Evolutionary conservation across 2,113 vertebrate genomes (phyloP).

Genomic region (Onychostoma macrolepis): DNA sequence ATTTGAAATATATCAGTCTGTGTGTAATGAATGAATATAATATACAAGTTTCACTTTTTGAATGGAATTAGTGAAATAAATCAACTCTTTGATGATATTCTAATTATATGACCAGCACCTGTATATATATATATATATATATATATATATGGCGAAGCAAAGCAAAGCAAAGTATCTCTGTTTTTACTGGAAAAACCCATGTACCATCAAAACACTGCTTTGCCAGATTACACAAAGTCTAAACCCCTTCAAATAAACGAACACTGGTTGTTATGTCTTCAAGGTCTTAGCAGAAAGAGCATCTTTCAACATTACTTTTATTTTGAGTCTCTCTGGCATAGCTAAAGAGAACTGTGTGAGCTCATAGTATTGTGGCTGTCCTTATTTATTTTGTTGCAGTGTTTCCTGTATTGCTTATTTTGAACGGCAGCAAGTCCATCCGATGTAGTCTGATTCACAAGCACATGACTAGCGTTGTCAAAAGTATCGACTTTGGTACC

Average conservation of each 20-base stretch:
- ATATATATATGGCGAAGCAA: no score
- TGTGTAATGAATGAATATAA: no score
- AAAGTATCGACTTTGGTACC: no score
- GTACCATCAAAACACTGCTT: constrained; percentile 3
- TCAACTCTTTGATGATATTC: no score
- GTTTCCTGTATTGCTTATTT: not conserved
- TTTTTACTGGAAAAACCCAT: constrained; percentile 27
- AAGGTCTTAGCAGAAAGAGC: constrained; percentile 14
- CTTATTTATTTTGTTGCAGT: not conserved
- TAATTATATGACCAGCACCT: no score
- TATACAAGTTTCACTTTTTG: no score
- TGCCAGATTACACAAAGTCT: constrained; percentile 24
- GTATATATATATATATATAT: no score
- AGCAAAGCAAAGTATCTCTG: constrained; percentile 28
- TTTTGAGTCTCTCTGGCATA: not conserved
- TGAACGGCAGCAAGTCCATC: not conserved
- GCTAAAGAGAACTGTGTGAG: not conserved
- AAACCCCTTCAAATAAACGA: constrained; percentile 27
- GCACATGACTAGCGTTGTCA: not conserved
- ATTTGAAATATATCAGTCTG: no score
- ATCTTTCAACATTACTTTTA: constrained; percentile 14
- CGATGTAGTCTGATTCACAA: not conserved
- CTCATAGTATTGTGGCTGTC: not conserved
- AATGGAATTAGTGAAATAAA: no score
- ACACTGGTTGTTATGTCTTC: constrained; percentile 27